phyloP scores from a whole-genome alignment of 2,888 invertebrate species.

The Leucophenga maculata region DNA sequence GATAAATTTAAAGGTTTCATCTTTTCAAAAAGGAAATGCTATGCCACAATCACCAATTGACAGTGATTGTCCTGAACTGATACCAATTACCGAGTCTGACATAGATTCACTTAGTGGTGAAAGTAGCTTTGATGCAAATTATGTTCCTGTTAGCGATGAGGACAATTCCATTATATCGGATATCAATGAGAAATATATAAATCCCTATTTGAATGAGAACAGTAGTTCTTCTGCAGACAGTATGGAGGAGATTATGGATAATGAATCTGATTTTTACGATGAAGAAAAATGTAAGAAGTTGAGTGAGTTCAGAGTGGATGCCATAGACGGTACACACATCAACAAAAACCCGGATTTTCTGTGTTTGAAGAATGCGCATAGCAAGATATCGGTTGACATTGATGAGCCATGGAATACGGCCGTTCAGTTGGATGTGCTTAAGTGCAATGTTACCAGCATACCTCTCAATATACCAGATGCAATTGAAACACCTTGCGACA shows the following conservation, averaged over 20 bases:
- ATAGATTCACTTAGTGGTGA: constrained; percentile 13
- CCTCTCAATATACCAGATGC: too few relatives aligned
- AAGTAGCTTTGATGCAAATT: constrained; percentile 4
- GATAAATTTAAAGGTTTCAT: neutral
- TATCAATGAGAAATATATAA: constrained; percentile 45
- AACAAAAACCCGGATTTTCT: too few relatives aligned
- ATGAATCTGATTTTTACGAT: neutral
- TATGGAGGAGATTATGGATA: neutral
- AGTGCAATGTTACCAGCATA: neutral
- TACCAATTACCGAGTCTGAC: constrained; percentile 38
- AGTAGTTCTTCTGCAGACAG: neutral
- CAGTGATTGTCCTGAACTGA: constrained; percentile 42
- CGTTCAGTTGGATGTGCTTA: neutral
- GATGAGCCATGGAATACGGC: neutral
- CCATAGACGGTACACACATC: neutral
- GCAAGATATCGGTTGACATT: too few relatives aligned
- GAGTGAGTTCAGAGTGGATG: neutral
- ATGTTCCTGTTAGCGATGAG: constrained; percentile 6
- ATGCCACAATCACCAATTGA: neutral
- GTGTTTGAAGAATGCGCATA: neutral
- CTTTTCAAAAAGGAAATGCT: neutral
- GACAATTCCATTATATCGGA: constrained; percentile 36
- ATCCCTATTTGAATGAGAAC: neutral
- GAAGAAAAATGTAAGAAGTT: neutral
- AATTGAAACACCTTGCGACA: too few relatives aligned